Evolutionary conservation across 2,888 invertebrate species (phyloP), one percentile per base, ranked within the genome.

Genomic region (Lithophane ornitopus): DNA sequence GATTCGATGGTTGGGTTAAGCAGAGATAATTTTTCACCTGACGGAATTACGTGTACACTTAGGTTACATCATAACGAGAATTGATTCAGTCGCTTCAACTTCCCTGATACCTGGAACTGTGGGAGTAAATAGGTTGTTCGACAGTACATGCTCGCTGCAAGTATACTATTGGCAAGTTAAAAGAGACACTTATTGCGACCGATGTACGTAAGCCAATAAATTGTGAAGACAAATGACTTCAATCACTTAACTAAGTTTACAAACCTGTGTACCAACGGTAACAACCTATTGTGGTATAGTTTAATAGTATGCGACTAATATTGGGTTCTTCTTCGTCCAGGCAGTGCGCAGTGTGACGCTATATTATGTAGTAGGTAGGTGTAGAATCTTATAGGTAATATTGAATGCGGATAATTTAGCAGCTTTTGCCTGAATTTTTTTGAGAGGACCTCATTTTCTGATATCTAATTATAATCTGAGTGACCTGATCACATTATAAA

Each of bases 161-260:
- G 46, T 61, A 59, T 28, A 9, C 9, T 71, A 62, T 46, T 61
- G 59, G n/a, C n/a, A 61, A 76, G 71, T 76, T 66, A 44, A 41
- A 68, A 63, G 56, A 19, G 56, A 69, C 74, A 63, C 56, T 12
- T 77, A 52, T 65, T 52, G 74, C 68, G 39, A 39, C 39, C 52
- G 54, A 56, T 74, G 26, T 69, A 74, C 58, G 69, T 70, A 46
- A 70, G 4, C 52, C 61, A 54, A 70, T 74, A 70, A 74, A 59
- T 73, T 65, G 69, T 59, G 52, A 54, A 70, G 77, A 76, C 46
- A 78, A 76, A 70, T 76, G 34, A 61, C 63, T 78, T 59, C 58
- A 65, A 78, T 75, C 58, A 59, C 65, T 46, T 76, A 67, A 67
- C 46, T n/a, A 44, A 61, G 54, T 71, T 66, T 16, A 73, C 73